phyloP scores from a whole-genome alignment of 2,888 invertebrate species.

The Epinotia ramella region DNA sequence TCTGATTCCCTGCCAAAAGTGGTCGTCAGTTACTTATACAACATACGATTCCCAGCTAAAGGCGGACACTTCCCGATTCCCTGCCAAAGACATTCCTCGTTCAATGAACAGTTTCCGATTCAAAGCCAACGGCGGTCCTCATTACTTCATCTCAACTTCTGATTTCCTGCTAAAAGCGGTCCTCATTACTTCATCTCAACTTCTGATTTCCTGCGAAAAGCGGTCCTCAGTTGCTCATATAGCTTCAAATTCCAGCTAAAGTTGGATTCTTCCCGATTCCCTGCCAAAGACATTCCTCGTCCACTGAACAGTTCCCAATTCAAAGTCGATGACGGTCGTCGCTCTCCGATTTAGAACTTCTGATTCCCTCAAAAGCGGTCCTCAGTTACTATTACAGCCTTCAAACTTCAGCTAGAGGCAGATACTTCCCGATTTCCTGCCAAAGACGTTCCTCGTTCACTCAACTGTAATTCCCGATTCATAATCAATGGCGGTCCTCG shows the following conservation, averaged over 20 bases:
- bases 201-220: not conserved
- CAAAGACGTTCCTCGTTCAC: not conserved
- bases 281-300: not conserved
- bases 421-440: slow-evolving; percentile 2
- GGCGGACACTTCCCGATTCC: not conserved
- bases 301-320: not conserved
- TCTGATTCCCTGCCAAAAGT: not conserved
- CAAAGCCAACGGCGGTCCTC: not conserved
- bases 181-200: not conserved
- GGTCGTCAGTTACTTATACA: not conserved
- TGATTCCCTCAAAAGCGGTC: not conserved
- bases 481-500: not conserved
- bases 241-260: not conserved
- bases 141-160: not conserved
- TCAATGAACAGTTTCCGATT: not conserved
- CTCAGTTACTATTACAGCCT: not conserved
- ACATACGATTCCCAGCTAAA: not conserved
- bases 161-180: not conserved
- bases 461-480: not conserved
- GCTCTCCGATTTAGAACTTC: too few relatives aligned
- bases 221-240: not conserved
- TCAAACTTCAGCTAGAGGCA: not conserved
- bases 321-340: not conserved
- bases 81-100: not conserved
- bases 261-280: not conserved